These are phyloP conservation scores for Pedetes capensis DNA, from an alignment of 2,113 vertebrate genomes.

Conservation along the genomic window DNA sequence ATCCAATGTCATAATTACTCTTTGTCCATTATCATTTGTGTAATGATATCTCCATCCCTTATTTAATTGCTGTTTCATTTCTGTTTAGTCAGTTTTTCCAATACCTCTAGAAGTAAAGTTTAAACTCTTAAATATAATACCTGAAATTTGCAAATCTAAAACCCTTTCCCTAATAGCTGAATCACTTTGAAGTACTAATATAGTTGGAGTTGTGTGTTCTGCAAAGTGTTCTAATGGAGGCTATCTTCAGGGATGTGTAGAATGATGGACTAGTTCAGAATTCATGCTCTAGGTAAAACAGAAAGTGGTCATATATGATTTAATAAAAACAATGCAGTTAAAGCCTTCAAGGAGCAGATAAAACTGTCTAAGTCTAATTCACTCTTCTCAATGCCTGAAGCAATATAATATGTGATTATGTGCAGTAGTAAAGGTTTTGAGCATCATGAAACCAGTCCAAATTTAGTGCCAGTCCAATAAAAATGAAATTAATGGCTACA, in stretches of 20 bases:
- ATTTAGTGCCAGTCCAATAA: slow-evolving; percentile 30
- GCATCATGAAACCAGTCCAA: slow-evolving; percentile 44
- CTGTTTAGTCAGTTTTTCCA: neutral
- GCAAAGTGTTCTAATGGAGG: neutral
- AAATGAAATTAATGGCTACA: slow-evolving; percentile 48
- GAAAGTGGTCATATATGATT: neutral
- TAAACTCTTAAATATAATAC: neutral
- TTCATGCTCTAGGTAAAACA: neutral
- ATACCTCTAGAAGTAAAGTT: neutral
- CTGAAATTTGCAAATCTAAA: neutral
- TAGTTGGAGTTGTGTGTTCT: neutral
- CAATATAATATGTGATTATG: slow-evolving; percentile 11
- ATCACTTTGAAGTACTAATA: neutral
- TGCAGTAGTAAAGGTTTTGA: slow-evolving; percentile 37
- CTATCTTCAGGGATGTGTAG: neutral
- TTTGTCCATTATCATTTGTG: neutral
- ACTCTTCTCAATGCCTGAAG: neutral
- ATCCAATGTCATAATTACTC: neutral
- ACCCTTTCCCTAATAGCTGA: neutral
- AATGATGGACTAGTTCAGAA: neutral
- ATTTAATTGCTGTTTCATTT: neutral
- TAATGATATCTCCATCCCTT: neutral
- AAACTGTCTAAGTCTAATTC: neutral
- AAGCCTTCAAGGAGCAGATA: slow-evolving; percentile 35
- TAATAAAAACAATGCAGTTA: slow-evolving; percentile 41